Conservation (phyloP, 2,888 invertebrate genomes). For the Phragmatobia fuliginosa region DNA sequence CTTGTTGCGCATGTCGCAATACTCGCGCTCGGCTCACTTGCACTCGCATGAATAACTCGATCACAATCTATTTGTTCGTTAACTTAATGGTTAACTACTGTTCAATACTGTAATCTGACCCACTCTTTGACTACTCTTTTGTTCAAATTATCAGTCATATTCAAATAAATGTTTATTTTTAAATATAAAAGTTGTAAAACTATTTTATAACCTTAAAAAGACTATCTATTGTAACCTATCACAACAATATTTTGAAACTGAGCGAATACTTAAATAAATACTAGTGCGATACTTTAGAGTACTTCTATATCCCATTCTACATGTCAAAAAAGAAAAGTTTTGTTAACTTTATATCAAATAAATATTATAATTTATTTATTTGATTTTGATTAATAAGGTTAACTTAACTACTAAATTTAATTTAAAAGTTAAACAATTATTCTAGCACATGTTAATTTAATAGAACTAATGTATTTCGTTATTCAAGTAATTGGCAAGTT, state of each 20-base stretch:
- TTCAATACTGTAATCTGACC: slow-evolving; percentile 38
- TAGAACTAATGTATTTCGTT: slow-evolving; percentile 25
- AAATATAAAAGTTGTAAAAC: slow-evolving; percentile 10
- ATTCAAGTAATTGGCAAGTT: slow-evolving; percentile 14
- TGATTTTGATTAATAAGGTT: neutral
- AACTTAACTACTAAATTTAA: neutral
- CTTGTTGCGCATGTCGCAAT: slow-evolving; percentile 55
- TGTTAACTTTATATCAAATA: too few relatives aligned
- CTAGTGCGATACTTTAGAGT: too few relatives aligned
- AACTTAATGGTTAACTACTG: slow-evolving; percentile 31
- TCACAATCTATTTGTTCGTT: slow-evolving; percentile 61
- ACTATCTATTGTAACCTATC: slow-evolving; percentile 1
- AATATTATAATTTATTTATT: too few relatives aligned
- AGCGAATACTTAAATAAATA: too few relatives aligned
- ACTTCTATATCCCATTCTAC: too few relatives aligned
- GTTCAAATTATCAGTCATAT: slow-evolving; percentile 16
- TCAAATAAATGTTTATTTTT: slow-evolving; percentile 18
- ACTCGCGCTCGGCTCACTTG: slow-evolving; percentile 22
- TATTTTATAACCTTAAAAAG: slow-evolving; percentile 6
- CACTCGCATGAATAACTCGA: slow-evolving; percentile 60
- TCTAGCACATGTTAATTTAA: slow-evolving; percentile 12
- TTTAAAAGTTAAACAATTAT: neutral
- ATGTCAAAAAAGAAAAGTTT: too few relatives aligned
- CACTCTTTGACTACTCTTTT: slow-evolving; percentile 12
- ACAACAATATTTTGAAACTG: too few relatives aligned